Conservation (phyloP, 1,140 invertebrate species). For the Nasonia longicornis region DNA sequence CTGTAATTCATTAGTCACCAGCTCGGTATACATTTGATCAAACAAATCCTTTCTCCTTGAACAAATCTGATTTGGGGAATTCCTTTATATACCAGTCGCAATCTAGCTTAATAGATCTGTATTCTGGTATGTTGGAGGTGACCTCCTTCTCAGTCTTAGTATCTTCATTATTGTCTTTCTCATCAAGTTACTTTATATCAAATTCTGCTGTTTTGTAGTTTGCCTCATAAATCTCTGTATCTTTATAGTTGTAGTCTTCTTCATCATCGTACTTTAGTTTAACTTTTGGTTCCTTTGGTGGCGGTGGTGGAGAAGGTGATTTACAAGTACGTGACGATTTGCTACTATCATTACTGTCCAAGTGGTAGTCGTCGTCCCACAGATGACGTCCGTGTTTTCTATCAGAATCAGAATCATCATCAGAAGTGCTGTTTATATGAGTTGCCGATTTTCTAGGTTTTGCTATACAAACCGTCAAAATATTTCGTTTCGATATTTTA, state of each 20-base stretch:
- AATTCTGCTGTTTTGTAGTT: no score
- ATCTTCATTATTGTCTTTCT: not conserved
- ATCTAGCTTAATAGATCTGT: not conserved
- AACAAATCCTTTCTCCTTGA: not conserved
- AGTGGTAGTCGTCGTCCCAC: no score
- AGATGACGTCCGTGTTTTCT: no score
- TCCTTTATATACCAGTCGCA: not conserved
- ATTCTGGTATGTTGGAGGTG: not conserved
- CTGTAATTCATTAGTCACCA: constrained; percentile 26
- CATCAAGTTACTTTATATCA: no score
- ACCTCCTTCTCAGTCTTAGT: not conserved
- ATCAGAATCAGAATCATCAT: no score
- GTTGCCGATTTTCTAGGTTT: no score
- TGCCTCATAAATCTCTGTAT: no score
- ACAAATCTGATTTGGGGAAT: not conserved
- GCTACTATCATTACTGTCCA: not conserved
- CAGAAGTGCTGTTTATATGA: no score
- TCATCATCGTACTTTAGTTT: not conserved
- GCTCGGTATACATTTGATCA: not conserved
- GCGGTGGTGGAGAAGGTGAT: not conserved
- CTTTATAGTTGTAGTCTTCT: no score
- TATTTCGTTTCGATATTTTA: no score
- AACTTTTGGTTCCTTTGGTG: not conserved
- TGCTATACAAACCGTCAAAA: no score
- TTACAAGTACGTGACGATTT: no score